Base-by-base conservation (phyloP, 2,113 vertebrate species). In the Hippopotamus amphibius region DNA sequence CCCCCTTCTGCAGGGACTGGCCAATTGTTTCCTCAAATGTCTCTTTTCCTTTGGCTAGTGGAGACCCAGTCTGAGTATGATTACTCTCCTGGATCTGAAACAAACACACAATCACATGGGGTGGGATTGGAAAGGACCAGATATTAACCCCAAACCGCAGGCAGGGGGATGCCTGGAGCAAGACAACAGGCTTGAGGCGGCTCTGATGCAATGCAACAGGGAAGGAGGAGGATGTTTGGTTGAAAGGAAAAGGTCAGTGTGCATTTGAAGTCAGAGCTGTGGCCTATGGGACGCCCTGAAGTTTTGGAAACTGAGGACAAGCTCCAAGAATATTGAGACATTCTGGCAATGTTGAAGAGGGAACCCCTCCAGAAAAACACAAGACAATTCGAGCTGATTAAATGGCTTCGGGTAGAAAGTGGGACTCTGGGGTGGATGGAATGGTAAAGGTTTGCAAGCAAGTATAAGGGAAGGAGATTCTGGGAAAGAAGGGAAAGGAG, bases 21-120 rank as follows among this genome's bases (percentile, higher is more conserved):
- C 69, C 37, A n/a, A 88, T 72, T 95, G 65, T 96, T 98, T 88
- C 95, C 81, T 96, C 90, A 97, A 96, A 95, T 91, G 59, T 93
- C 68, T 93, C 68, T 81, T 97, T 91, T 96, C 79, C 86, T 93
- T 97, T 97, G 89, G 83, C 82, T 96, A 80, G 46, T 96, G 83
- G 63, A 95, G 89, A 89, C 83, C 95, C 86, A 95, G 72, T 94
- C 93, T 96, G 89, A 97, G 93, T 72, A 79, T 93, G 92, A 97
- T 96, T 97, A 85, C 59, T 86, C 81, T 95, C 68, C 96, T 94
- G 95, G 80, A 97, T 96, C 85, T 93, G 93, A 92, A 96, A 96
- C 95, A 97, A 96, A 97, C 90, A 71, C 92, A 92, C 71, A 95
- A 66, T 96, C 95, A 95, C 85, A 88, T 90, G 43, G 57, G 50